These are phyloP conservation scores for Rhyacophila evoluta DNA, from an alignment of 2,888 invertebrate species.

Conservation along the genomic window DNA sequence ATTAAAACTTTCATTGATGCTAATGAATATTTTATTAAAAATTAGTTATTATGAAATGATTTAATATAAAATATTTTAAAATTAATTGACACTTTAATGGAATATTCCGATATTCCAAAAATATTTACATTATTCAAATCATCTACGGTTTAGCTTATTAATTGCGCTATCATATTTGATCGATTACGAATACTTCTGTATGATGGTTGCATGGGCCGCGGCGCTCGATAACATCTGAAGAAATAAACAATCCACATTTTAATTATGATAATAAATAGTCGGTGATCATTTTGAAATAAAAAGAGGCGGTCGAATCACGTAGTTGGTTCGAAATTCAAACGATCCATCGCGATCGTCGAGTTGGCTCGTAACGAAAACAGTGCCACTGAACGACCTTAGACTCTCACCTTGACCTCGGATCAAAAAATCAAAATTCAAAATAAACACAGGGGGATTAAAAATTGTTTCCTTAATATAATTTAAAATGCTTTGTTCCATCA, in stretches of 20 bases:
- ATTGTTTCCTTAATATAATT: neutral
- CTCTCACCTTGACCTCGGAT: constrained; percentile 33
- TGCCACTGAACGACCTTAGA: constrained; percentile 36
- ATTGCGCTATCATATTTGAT: constrained; percentile 13
- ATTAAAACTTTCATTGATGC: too few species aligned
- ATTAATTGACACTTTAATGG: neutral
- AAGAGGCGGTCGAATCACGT: constrained; percentile 22
- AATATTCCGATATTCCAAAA: neutral
- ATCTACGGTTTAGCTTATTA: neutral
- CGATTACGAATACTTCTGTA: neutral
- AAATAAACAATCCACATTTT: constrained; percentile 22
- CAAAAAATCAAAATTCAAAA: neutral
- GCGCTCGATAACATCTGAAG: neutral
- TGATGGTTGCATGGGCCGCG: constrained; percentile 14
- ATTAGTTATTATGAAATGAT: too few species aligned
- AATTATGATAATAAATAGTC: constrained; percentile 18
- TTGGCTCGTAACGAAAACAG: constrained; percentile 26
- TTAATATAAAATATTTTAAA: neutral
- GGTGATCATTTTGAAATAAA: constrained; percentile 18
- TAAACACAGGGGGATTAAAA: neutral
- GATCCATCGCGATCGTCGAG: constrained; percentile 14
- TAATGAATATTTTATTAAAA: too few species aligned
- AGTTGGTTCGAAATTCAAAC: constrained; percentile 7
- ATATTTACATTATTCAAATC: neutral
- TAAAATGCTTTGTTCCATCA: too few species aligned